These are phyloP conservation scores for Tachysurus vachellii DNA, from an alignment of 2,113 vertebrate species.

Conservation along the genomic window DNA sequence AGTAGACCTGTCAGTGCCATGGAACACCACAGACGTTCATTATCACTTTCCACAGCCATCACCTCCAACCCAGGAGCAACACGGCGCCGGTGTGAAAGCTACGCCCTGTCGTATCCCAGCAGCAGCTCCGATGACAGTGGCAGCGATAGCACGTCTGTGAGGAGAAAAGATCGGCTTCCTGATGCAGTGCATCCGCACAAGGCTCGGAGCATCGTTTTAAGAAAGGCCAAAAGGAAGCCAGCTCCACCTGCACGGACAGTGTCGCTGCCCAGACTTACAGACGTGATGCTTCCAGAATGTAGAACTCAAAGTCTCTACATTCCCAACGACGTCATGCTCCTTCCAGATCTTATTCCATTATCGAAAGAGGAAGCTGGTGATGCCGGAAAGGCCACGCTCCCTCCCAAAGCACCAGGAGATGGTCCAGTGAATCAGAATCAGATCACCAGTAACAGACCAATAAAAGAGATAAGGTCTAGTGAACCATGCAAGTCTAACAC, in stretches of 20 bases:
- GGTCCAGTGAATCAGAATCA: slow-evolving; percentile 16
- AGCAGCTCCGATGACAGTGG: slow-evolving; percentile 80
- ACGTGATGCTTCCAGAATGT: slow-evolving; percentile 63
- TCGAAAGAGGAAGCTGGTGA: slow-evolving; percentile 39
- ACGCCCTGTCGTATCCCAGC: slow-evolving; percentile 75
- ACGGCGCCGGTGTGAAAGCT: slow-evolving; percentile 66
- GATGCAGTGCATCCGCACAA: slow-evolving; percentile 70
- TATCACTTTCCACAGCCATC: slow-evolving; percentile 72
- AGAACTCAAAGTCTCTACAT: slow-evolving; percentile 79
- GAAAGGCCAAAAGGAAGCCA: slow-evolving; percentile 86
- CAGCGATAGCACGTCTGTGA: slow-evolving; percentile 75
- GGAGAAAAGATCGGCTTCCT: slow-evolving; percentile 61
- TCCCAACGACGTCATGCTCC: slow-evolving; percentile 59
- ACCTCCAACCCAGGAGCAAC: slow-evolving; percentile 60
- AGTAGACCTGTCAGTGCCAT: slow-evolving; percentile 46
- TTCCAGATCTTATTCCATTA: slow-evolving; percentile 64
- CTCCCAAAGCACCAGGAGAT: slow-evolving; percentile 4
- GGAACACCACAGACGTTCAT: slow-evolving; percentile 54
- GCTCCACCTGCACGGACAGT: slow-evolving; percentile 78
- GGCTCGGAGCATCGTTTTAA: slow-evolving; percentile 81
- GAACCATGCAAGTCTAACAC: slow-evolving; percentile 76
- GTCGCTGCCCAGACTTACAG: slow-evolving; percentile 76
- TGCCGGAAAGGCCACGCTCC: neutral
- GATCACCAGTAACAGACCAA: slow-evolving; percentile 67
- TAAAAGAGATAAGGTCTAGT: slow-evolving; percentile 69